Evolutionary conservation across 2,797 vertebrate species (phyloP).

Genomic region (Sebastes elongatus): DNA sequence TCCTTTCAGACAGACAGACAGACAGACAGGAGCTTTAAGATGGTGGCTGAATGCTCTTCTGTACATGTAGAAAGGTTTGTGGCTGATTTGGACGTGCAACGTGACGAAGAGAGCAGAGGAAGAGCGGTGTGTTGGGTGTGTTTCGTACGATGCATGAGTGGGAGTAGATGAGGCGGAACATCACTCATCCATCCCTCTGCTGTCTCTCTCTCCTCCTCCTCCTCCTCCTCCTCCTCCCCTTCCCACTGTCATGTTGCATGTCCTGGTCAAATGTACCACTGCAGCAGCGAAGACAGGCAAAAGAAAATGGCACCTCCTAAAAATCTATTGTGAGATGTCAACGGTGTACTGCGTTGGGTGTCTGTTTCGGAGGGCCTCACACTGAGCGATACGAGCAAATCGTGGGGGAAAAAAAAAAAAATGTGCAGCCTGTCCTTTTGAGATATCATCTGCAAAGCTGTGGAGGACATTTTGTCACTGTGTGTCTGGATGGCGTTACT

Average conservation of each 20-base stretch:
- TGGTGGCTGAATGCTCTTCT: neutral
- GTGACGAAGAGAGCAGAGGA: slow-evolving; percentile 33
- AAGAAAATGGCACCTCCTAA: slow-evolving; percentile 39
- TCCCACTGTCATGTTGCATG: slow-evolving; percentile 18
- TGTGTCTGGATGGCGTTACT: slow-evolving; percentile 10
- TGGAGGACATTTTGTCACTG: slow-evolving; percentile 78
- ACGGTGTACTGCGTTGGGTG: neutral
- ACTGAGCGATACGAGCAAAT: slow-evolving; percentile 3
- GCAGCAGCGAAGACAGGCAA: slow-evolving; percentile 1
- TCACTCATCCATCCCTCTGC: neutral
- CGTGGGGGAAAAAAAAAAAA: neutral
- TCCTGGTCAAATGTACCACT: slow-evolving; percentile 34
- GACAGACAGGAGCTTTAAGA: neutral
- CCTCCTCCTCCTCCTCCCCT: neutral
- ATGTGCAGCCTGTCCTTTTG: slow-evolving; percentile 8
- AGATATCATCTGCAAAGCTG: slow-evolving; percentile 50
- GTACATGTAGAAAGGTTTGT: neutral
- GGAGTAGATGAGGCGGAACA: slow-evolving; percentile 68
- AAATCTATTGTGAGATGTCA: slow-evolving; percentile 5
- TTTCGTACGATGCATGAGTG: slow-evolving; percentile 59
- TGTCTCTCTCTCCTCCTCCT: too few species aligned
- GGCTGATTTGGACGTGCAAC: slow-evolving; percentile 13
- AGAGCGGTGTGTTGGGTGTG: neutral
- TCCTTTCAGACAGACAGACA: neutral
- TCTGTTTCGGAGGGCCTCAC: slow-evolving; percentile 10